Conservation (phyloP, 2,113 vertebrate genomes). For the Mystacornis crossleyi region DNA sequence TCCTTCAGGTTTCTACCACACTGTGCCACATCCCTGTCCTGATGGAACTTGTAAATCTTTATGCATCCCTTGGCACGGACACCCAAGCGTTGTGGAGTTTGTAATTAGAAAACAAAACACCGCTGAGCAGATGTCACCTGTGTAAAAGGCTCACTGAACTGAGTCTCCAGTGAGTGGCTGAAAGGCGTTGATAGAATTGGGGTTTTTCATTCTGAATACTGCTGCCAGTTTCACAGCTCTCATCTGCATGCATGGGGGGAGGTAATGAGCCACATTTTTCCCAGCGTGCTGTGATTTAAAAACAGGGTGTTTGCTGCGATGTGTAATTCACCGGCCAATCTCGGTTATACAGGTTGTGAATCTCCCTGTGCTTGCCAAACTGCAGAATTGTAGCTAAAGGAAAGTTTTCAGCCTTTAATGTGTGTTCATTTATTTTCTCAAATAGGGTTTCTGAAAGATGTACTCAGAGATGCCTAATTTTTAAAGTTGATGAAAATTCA, state of each 20-base stretch:
- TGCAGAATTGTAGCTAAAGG: background rate
- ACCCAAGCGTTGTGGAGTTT: background rate
- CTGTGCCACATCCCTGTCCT: background rate
- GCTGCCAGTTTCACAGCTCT: background rate
- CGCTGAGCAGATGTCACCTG: background rate
- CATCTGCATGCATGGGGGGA: background rate
- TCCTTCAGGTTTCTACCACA: background rate
- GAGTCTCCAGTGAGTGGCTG: background rate
- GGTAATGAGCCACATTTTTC: background rate
- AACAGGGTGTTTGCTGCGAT: background rate
- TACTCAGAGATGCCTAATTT: background rate
- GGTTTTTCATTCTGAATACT: background rate
- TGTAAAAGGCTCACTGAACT: background rate
- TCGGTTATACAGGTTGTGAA: accelerated
- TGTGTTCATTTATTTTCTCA: background rate
- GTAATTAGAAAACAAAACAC: background rate
- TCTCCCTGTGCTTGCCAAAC: background rate
- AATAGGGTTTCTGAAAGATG: background rate
- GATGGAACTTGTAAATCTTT: background rate
- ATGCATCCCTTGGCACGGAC: background rate
- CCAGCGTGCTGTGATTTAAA: background rate
- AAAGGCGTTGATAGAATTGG: background rate
- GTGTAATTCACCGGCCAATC: background rate
- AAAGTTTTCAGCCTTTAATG: background rate
- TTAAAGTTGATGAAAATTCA: background rate